These are phyloP conservation scores for Sula dactylatra DNA, from an alignment of 2,113 vertebrate genomes.

Conservation along the genomic window DNA sequence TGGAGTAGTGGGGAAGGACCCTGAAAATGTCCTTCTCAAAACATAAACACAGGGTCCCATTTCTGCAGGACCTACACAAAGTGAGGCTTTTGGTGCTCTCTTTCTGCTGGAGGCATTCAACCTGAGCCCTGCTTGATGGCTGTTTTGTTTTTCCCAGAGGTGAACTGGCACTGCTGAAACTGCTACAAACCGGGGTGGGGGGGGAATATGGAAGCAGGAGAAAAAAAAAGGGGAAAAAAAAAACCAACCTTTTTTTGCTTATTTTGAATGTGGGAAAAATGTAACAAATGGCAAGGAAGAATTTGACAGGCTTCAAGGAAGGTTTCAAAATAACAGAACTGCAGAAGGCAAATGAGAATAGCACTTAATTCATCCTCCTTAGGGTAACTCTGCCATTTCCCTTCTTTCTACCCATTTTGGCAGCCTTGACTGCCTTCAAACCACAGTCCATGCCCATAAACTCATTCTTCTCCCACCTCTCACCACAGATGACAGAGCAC, in stretches of 20 bases:
- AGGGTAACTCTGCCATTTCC: neutral
- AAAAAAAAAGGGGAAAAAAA: too few species aligned
- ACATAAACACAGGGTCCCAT: accelerated
- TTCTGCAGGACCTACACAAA: neutral
- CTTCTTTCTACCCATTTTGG: neutral
- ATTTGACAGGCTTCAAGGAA: constrained; percentile 18
- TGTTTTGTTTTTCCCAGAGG: neutral
- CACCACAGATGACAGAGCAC: neutral
- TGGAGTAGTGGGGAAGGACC: neutral
- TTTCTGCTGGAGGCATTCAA: neutral
- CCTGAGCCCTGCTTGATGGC: too few species aligned
- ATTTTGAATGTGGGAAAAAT: neutral
- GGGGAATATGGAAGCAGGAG: neutral
- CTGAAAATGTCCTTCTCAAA: neutral
- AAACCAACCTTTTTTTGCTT: too few species aligned
- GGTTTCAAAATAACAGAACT: neutral
- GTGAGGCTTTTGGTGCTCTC: neutral
- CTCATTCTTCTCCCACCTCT: neutral
- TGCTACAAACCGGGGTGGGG: neutral
- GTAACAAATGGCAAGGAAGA: constrained; percentile 8
- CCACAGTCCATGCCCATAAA: neutral
- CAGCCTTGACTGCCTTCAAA: neutral
- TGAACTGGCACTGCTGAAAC: neutral
- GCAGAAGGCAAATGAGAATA: neutral
- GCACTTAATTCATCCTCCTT: neutral